A percentile compares a stretch with the other conserved stretches of the same genome.
Evolutionary conservation across 2,113 vertebrate genomes (phyloP).

Genomic region (Stercorarius parasiticus): DNA sequence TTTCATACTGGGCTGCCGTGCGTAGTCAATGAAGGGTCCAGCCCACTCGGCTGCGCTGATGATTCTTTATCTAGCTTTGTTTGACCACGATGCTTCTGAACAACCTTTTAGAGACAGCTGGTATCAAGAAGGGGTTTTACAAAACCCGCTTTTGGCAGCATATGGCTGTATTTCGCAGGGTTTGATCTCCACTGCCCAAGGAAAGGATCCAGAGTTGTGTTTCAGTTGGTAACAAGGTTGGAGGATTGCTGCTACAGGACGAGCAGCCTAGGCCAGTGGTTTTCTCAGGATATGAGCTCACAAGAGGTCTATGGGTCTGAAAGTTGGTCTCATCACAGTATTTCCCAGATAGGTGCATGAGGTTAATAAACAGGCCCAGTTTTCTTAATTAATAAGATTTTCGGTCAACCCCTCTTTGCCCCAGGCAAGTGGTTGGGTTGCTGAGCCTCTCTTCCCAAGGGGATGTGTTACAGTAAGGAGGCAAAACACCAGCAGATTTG

Average conservation of each 20-base stretch:
- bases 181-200: neutral
- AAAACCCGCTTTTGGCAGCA: rapidly evolving
- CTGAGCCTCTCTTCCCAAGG: neutral
- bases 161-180: neutral
- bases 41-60: neutral
- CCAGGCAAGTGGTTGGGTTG: rapidly evolving
- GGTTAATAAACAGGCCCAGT: neutral
- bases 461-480: neutral
- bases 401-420: neutral
- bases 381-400: neutral
- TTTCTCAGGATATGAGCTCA: neutral
- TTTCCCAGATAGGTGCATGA: neutral
- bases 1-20: rapidly evolving
- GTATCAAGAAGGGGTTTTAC: neutral
- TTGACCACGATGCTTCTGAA: neutral
- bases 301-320: neutral
- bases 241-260: neutral
- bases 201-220: neutral
- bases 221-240: neutral
- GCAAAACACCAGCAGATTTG: neutral
- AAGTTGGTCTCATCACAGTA: neutral
- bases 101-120: neutral
- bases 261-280: neutral
- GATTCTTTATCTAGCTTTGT: neutral
- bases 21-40: neutral